Conservation (phyloP, 2,888 invertebrate species). For the Drepanosiphum platanoidis region DNA sequence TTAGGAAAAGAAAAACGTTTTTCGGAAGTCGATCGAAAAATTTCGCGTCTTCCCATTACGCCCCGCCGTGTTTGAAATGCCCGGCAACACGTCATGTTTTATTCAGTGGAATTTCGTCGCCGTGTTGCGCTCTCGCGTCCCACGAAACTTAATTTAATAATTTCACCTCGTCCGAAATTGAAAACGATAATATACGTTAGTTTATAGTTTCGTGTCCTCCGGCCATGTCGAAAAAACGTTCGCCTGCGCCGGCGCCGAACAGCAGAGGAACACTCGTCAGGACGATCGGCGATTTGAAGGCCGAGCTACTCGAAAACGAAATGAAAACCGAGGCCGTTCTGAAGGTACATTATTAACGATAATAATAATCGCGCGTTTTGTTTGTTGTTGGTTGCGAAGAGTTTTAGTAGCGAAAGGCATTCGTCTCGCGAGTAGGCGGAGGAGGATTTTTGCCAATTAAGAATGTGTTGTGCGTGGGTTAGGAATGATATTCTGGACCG, state of each 20-base stretch:
- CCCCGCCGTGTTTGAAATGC: background rate
- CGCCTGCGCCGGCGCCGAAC: background rate
- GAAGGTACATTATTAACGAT: conserved; percentile 19
- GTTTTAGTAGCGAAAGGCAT: background rate
- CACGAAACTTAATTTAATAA: too few species aligned
- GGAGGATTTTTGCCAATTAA: background rate
- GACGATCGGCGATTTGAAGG: background rate
- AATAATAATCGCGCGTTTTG: too few species aligned
- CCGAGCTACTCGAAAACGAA: background rate
- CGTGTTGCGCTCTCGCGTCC: background rate
- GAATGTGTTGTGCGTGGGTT: too few species aligned
- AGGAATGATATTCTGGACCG: too few species aligned
- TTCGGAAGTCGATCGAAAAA: background rate
- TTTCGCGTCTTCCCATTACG: background rate
- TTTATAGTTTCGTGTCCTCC: background rate
- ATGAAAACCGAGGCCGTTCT: conserved; percentile 1
- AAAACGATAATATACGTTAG: background rate
- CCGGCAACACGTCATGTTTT: background rate
- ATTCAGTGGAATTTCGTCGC: background rate
- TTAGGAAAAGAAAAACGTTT: too few species aligned
- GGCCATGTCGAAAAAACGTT: background rate
- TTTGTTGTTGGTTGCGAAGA: too few species aligned
- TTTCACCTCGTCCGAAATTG: too few species aligned
- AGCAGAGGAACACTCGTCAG: background rate
- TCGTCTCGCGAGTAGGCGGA: too few species aligned